Conservation (phyloP, 2,113 vertebrate species). For the Brachionichthys hirsutus region DNA sequence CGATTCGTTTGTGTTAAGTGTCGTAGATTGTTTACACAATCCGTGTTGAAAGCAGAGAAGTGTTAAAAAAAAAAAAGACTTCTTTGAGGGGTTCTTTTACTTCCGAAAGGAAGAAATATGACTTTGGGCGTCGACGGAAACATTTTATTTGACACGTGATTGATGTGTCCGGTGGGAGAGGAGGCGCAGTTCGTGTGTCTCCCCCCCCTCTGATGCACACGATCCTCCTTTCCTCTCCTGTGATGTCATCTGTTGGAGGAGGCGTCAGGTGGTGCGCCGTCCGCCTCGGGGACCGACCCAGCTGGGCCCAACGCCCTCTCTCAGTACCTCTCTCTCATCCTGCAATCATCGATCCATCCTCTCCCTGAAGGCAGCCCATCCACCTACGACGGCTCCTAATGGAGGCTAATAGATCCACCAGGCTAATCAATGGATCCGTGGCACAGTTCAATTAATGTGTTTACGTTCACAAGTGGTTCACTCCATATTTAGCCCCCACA, state of each 20-base stretch:
- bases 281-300: constrained; percentile 39
- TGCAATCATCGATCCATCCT: constrained; percentile 13
- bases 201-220: constrained; percentile 1
- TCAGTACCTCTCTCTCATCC: constrained; percentile 48
- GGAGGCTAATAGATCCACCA: constrained; percentile 3
- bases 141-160: neutral
- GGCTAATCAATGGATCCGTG: too few relatives aligned
- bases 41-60: neutral
- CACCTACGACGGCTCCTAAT: constrained; percentile 3
- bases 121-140: constrained; percentile 7
- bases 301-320: constrained; percentile 12
- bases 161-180: constrained; percentile 17
- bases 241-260: constrained; percentile 42
- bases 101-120: constrained; percentile 5
- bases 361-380: constrained; percentile 6
- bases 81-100: constrained; percentile 3
- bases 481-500: too few relatives aligned
- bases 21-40: too few relatives aligned
- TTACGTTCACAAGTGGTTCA: too few relatives aligned
- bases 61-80: constrained; percentile 7
- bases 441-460: too few relatives aligned
- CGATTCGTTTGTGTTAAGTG: too few relatives aligned
- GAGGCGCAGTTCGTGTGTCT: constrained; percentile 3
- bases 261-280: constrained; percentile 56
- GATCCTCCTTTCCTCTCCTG: constrained; percentile 8